Evolutionary conservation across 2,113 vertebrate genomes (phyloP).

Genomic region (Turdus rufiventris): DNA sequence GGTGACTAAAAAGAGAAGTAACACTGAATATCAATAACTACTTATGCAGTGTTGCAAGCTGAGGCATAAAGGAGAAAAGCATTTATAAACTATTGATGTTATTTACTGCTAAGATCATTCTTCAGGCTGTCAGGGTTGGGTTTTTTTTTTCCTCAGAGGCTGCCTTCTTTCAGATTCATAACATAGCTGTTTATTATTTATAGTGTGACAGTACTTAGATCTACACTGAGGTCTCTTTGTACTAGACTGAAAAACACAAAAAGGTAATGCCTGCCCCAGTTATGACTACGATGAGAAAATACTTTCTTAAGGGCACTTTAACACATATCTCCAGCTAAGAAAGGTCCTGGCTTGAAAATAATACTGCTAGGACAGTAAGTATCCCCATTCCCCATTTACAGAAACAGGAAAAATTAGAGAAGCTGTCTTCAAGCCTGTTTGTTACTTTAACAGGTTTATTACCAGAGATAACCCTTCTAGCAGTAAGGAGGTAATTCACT

Average conservation of each 20-base stretch:
- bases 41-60: not conserved
- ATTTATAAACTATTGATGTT: conserved; percentile 44
- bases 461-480: not conserved
- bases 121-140: not conserved
- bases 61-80: not conserved
- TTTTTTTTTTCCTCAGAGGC: not conserved
- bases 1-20: not conserved
- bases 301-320: not conserved
- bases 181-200: conserved; percentile 31
- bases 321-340: not conserved
- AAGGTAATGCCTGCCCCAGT: not conserved
- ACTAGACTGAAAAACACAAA: not conserved
- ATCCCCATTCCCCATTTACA: not conserved
- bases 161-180: not conserved
- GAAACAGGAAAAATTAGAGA: not conserved
- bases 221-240: not conserved
- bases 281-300: not conserved
- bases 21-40: not conserved
- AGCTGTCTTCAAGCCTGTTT: not conserved
- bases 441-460: not conserved
- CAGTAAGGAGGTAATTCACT: not conserved
- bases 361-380: not conserved
- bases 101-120: conserved; percentile 21
- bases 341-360: not conserved
- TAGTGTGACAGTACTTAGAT: not conserved